Evolutionary conservation across 2,113 vertebrate species (phyloP).

Genomic region (Chlorocebus sabaeus): DNA sequence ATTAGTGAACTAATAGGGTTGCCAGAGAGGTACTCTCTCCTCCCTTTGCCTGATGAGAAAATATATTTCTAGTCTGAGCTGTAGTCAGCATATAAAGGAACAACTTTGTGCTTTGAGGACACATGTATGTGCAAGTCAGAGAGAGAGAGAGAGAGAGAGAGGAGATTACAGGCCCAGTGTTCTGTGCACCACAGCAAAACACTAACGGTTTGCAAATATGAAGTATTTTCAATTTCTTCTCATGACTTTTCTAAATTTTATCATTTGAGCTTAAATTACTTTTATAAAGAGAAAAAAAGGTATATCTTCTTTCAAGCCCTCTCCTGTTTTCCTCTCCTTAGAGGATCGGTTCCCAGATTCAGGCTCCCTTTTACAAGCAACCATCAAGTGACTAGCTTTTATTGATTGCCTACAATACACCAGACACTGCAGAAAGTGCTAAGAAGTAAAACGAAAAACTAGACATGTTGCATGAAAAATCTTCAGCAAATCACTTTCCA

Average conservation of each 20-base stretch:
- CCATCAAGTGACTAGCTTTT: background rate
- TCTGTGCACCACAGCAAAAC: background rate
- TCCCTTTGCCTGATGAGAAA: conserved; percentile 7
- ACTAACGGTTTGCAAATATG: background rate
- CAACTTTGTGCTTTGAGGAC: background rate
- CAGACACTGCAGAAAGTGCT: background rate
- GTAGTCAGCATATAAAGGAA: background rate
- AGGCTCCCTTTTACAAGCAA: conserved; percentile 35
- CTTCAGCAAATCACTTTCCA: conserved; percentile 3
- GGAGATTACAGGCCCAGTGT: background rate
- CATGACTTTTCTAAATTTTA: conserved; percentile 30
- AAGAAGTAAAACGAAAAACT: background rate
- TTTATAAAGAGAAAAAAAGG: background rate
- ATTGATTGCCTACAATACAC: conserved; percentile 6
- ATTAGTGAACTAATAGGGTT: conserved; percentile 52
- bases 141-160: background rate
- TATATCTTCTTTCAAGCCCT: background rate
- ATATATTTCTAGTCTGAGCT: background rate
- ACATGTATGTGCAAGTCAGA: background rate
- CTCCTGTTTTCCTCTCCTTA: background rate
- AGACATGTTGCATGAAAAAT: background rate
- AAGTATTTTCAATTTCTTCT: conserved; percentile 43
- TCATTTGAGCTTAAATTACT: conserved; percentile 36
- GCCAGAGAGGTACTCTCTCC: background rate
- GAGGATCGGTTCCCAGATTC: conserved; percentile 15